Conservation (phyloP, 2,113 vertebrate species). For the Saccopteryx leptura region DNA sequence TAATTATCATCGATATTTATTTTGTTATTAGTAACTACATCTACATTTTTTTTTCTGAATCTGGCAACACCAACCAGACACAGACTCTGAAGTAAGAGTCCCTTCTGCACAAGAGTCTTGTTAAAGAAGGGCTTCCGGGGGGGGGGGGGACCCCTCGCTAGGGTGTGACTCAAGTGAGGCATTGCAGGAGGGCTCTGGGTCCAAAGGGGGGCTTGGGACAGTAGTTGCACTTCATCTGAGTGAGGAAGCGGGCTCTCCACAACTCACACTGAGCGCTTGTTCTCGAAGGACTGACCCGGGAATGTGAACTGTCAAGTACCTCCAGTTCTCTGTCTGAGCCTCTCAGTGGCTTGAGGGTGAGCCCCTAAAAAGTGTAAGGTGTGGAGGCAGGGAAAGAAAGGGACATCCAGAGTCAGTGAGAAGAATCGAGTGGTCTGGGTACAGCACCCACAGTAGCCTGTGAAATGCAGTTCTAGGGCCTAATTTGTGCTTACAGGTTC, state of each 20-base stretch:
- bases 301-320: background rate
- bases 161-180: background rate
- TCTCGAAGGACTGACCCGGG: background rate
- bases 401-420: too few relatives aligned
- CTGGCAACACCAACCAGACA: background rate
- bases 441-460: background rate
- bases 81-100: background rate
- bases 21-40: background rate
- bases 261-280: background rate
- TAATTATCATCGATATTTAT: background rate
- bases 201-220: fast-evolving
- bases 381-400: background rate
- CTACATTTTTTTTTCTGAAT: background rate
- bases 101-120: background rate
- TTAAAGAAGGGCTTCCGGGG: background rate
- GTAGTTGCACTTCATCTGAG: background rate
- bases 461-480: too few relatives aligned
- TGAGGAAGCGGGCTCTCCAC: background rate
- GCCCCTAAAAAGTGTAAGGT: too few relatives aligned
- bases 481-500: background rate
- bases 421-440: background rate
- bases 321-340: background rate
- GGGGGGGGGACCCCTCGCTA: background rate
- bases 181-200: background rate
- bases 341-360: background rate